Percentiles rank a stretch among this genome's conserved stretches.
phyloP scores from a whole-genome alignment of 2,797 vertebrate genomes.

The Kryptolebias ocellatus region DNA sequence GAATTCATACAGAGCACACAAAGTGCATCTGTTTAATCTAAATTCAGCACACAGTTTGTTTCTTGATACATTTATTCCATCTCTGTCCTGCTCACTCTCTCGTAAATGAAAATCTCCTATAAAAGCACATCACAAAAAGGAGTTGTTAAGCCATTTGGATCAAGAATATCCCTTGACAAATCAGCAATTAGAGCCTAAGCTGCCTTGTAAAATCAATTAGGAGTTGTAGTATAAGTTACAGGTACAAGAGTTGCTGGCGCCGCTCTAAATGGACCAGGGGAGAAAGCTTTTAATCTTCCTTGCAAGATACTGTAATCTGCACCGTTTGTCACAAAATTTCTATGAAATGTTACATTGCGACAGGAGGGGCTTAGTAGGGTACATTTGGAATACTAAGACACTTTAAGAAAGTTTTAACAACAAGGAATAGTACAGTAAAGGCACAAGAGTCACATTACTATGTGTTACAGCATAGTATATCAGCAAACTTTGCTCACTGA shows the following conservation, averaged over 20 bases:
- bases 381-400: constrained; percentile 7
- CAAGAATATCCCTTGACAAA: constrained; percentile 70
- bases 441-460: too few relatives aligned
- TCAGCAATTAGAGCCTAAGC: constrained; percentile 77
- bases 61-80: constrained; percentile 46
- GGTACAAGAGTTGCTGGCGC: constrained; percentile 59
- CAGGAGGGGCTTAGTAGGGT: background rate
- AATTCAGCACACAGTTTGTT: constrained; percentile 46
- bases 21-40: constrained; percentile 32
- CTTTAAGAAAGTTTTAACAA: constrained; percentile 20
- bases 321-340: constrained; percentile 22
- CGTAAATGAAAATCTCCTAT: constrained; percentile 61
- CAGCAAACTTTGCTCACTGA: too few relatives aligned
- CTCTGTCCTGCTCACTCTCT: constrained; percentile 46
- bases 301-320: constrained; percentile 42
- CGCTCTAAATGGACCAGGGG: constrained; percentile 47
- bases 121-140: constrained; percentile 55
- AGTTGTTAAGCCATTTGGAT: constrained; percentile 68
- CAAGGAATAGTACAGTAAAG: background rate
- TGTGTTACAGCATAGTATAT: too few relatives aligned
- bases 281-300: constrained; percentile 46
- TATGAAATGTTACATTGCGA: constrained; percentile 6
- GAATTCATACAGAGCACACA: background rate
- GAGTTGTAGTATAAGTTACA: constrained; percentile 65
- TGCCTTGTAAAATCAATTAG: constrained; percentile 79